phyloP scores from a whole-genome alignment of 2,797 vertebrate genomes.

The Tauraco hartlaubi region DNA sequence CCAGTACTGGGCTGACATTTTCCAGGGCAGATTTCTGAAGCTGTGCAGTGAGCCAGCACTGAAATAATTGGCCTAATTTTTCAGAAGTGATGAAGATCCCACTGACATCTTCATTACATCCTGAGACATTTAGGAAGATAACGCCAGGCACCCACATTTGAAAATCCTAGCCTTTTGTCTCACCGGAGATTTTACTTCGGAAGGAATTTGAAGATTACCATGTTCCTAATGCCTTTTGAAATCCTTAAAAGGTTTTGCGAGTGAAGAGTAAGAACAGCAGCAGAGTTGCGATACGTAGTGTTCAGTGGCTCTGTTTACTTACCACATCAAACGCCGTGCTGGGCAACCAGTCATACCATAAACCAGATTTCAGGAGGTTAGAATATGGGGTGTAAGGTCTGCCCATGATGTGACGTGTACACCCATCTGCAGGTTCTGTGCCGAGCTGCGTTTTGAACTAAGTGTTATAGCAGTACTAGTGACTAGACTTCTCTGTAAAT shows the following conservation, averaged over 20 bases:
- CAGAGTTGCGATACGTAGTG: background rate
- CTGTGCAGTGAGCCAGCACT: background rate
- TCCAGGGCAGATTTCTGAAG: constrained; percentile 13
- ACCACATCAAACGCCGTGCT: background rate
- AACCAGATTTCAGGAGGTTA: background rate
- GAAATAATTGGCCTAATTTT: constrained; percentile 44
- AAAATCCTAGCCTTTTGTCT: constrained; percentile 8
- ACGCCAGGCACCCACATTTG: background rate
- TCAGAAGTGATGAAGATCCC: background rate
- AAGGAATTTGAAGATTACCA: constrained; percentile 18
- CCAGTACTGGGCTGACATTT: background rate
- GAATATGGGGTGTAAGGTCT: background rate
- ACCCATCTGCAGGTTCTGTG: background rate
- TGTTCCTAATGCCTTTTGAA: background rate
- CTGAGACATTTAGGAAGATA: background rate
- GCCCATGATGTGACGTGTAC: too few species aligned
- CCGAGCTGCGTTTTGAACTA: background rate
- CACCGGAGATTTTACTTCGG: background rate
- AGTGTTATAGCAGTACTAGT: background rate
- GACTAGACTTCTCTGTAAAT: background rate
- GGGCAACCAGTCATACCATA: background rate
- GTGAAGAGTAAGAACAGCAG: background rate
- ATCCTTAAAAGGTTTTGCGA: background rate
- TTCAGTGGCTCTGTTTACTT: background rate
- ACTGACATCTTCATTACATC: constrained; percentile 34